A percentile compares a stretch with the other conserved stretches of the same genome.
Evolutionary conservation across 2,113 vertebrate genomes (phyloP).

Genomic region (Acanthochromis polyacanthus): DNA sequence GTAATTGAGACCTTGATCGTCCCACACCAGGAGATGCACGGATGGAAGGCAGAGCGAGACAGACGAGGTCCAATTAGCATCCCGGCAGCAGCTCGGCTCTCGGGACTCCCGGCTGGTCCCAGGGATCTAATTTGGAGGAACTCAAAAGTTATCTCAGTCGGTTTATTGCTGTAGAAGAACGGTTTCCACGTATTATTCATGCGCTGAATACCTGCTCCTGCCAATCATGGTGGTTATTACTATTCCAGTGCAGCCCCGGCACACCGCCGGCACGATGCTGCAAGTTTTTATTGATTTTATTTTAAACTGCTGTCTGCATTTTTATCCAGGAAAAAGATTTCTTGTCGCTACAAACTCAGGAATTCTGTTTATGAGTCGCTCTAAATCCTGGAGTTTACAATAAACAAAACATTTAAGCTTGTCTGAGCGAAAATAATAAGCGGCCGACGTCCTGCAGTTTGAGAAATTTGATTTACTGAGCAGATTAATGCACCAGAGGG

Average conservation of each 20-base stretch:
- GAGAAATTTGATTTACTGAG: no score
- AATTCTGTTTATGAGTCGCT: no score
- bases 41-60: constrained; percentile 31
- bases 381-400: no score
- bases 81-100: constrained; percentile 40
- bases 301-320: not conserved
- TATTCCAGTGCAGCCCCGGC: constrained; percentile 17
- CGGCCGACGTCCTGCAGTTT: no score
- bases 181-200: constrained; percentile 47
- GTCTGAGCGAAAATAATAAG: no score
- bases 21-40: constrained; percentile 45
- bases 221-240: constrained; percentile 54
- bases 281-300: constrained; percentile 13
- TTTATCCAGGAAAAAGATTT: not conserved
- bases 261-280: not conserved
- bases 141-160: constrained; percentile 32
- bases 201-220: constrained; percentile 47
- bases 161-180: constrained; percentile 35
- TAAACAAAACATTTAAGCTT: no score
- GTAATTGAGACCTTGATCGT: constrained; percentile 71
- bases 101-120: constrained; percentile 47
- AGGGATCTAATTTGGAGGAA: constrained; percentile 59
- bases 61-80: constrained; percentile 69
- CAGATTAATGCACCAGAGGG: no score
- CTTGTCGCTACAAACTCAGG: not conserved